phyloP scores from a whole-genome alignment of 2,113 vertebrate genomes.

The Sigmodon hispidus region DNA sequence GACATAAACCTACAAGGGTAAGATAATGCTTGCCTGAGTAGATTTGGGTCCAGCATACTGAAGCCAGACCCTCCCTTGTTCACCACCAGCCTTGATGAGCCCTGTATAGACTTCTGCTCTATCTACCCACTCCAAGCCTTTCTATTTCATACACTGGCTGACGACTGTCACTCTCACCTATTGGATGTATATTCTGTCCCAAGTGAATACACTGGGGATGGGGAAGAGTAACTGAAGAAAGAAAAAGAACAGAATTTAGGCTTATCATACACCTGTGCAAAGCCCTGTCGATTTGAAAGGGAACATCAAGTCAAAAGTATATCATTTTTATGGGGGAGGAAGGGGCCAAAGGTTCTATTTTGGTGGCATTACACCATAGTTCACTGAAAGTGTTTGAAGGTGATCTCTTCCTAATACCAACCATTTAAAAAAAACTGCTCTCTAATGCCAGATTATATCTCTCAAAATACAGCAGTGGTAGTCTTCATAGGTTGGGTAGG shows the following conservation, averaged over 20 bases:
- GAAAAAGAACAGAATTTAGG: not conserved
- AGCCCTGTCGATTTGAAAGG: not conserved
- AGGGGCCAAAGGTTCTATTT: not conserved
- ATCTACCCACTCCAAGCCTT: not conserved
- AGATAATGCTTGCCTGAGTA: not conserved
- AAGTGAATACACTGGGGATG: not conserved
- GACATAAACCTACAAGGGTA: not conserved
- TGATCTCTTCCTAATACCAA: not conserved
- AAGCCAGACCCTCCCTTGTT: not conserved
- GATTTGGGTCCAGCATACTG: not conserved
- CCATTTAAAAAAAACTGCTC: conserved; percentile 12
- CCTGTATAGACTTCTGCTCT: not conserved
- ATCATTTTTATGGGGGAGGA: not conserved
- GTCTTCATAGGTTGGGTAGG: not conserved
- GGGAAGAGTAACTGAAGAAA: not conserved
- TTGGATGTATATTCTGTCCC: not conserved
- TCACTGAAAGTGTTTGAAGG: not conserved
- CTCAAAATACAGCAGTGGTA: not conserved
- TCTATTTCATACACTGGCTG: not conserved
- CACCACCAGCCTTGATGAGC: not conserved
- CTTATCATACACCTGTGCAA: not conserved
- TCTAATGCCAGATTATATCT: not conserved
- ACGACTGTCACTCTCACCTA: not conserved
- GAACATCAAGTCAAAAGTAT: not conserved
- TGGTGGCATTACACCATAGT: not conserved